Evolutionary conservation across 2,797 vertebrate genomes (phyloP).

Genomic region (Melopsittacus undulatus): DNA sequence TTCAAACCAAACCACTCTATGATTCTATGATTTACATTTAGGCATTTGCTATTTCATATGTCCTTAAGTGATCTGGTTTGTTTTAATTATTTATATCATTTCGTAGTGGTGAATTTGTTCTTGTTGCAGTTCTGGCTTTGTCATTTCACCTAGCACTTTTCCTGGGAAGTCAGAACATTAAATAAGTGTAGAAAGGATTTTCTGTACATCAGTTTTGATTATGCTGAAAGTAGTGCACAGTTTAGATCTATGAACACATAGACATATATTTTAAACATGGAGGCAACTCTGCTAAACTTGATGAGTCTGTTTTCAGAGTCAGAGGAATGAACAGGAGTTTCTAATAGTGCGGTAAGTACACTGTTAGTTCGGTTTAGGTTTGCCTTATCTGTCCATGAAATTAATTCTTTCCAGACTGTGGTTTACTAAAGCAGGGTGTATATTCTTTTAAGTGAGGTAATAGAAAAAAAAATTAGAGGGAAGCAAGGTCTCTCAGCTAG

Average conservation of each 20-base stretch:
- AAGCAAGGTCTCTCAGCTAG: background rate
- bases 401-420: background rate
- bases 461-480: background rate
- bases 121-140: background rate
- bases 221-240: background rate
- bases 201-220: background rate
- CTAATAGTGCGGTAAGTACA: background rate
- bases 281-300: background rate
- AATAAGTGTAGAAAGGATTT: background rate
- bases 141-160: conserved; percentile 1
- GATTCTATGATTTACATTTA: background rate
- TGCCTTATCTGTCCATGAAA: background rate
- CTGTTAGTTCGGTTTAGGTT: background rate
- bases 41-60: background rate
- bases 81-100: background rate
- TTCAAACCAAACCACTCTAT: background rate
- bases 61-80: background rate
- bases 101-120: background rate
- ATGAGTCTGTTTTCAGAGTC: background rate
- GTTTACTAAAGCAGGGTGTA: background rate
- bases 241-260: background rate
- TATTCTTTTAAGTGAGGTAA: background rate
- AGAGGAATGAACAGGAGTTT: background rate
- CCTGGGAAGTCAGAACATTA: background rate
- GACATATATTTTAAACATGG: background rate